These are phyloP conservation scores for Kobus ellipsiprymnus DNA, from an alignment of 2,113 vertebrate genomes.

Conservation along the genomic window DNA sequence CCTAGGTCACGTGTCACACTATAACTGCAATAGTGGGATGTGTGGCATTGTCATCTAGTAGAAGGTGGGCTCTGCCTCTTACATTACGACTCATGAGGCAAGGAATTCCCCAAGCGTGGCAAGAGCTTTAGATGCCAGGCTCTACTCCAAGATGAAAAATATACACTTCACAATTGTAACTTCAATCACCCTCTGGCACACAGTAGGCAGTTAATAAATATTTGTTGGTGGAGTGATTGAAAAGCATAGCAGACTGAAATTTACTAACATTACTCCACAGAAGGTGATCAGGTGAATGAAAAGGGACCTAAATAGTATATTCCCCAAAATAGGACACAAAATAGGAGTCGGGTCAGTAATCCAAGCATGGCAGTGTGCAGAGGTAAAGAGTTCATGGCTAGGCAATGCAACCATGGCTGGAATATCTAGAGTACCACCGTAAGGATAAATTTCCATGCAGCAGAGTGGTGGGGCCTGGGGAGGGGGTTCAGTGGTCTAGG, in stretches of 20 bases:
- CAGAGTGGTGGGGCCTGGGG: background rate
- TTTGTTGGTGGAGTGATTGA: background rate
- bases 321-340: background rate
- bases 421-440: background rate
- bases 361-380: background rate
- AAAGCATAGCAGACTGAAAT: background rate
- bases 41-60: background rate
- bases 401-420: background rate
- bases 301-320: background rate
- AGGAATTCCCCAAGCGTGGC: background rate
- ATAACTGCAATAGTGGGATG: background rate
- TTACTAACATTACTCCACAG: background rate
- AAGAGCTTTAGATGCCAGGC: background rate
- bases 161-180: background rate
- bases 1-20: background rate
- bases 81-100: background rate
- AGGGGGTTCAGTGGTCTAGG: background rate
- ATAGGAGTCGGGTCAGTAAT: background rate
- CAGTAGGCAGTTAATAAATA: background rate
- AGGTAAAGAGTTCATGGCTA: background rate
- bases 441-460: background rate
- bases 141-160: background rate
- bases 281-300: background rate
- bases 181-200: background rate
- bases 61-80: background rate